Evolutionary conservation across 2,797 vertebrate species (phyloP).

Genomic region (Myripristis murdjan): DNA sequence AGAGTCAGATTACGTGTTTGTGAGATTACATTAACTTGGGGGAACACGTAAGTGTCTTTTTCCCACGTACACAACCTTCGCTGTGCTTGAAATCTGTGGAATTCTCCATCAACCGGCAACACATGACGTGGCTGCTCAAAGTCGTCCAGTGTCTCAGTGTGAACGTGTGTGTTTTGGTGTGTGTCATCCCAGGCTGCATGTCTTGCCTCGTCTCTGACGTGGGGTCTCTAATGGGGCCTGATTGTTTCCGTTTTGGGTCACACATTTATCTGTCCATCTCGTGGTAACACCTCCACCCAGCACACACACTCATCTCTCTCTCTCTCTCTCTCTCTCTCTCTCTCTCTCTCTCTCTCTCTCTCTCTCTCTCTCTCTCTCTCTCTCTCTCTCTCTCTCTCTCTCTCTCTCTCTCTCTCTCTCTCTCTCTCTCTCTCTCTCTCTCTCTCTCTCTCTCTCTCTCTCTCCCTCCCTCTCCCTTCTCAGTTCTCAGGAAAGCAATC

Average conservation of each 20-base stretch:
- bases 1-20: slow-evolving; percentile 24
- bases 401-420: too few relatives aligned
- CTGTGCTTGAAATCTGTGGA: slow-evolving; percentile 6
- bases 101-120: slow-evolving; percentile 14
- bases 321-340: neutral
- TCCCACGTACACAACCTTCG: neutral
- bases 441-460: too few relatives aligned
- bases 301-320: slow-evolving; percentile 31
- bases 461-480: too few relatives aligned
- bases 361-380: too few relatives aligned
- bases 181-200: slow-evolving; percentile 51
- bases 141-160: slow-evolving; percentile 28
- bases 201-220: slow-evolving; percentile 77
- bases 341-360: too few relatives aligned
- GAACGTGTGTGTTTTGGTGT: slow-evolving; percentile 68
- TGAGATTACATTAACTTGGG: slow-evolving; percentile 5
- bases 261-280: slow-evolving; percentile 78
- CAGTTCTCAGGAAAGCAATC: slow-evolving; percentile 28
- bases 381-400: too few relatives aligned
- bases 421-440: too few relatives aligned
- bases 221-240: slow-evolving; percentile 77
- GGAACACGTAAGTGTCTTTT: slow-evolving; percentile 12
- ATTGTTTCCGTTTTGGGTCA: slow-evolving; percentile 81
- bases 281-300: slow-evolving; percentile 74
- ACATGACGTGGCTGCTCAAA: slow-evolving; percentile 23